These are phyloP conservation scores for Pao palembangensis DNA, from an alignment of 2,113 vertebrate genomes.

Conservation along the genomic window DNA sequence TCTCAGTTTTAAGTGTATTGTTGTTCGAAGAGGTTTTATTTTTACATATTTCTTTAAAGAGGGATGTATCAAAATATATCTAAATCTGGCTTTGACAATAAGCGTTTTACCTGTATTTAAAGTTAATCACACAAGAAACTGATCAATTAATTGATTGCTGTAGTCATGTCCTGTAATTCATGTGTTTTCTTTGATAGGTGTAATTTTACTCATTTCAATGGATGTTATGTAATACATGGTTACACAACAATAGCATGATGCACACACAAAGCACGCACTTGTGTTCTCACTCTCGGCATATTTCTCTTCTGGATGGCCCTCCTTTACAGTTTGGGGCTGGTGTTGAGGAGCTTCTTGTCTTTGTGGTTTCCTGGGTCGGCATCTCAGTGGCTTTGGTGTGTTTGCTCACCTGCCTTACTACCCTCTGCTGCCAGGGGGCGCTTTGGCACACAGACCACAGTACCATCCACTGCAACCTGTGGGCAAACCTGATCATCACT, in stretches of 20 bases:
- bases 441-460: slow-evolving; percentile 87
- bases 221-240: no score
- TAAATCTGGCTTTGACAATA: no score
- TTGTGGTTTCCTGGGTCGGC: slow-evolving; percentile 90
- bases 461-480: slow-evolving; percentile 85
- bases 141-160: no score
- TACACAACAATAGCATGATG: not conserved
- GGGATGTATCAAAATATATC: no score
- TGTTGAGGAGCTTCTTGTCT: slow-evolving; percentile 85
- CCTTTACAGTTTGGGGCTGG: slow-evolving; percentile 77
- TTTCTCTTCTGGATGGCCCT: not conserved
- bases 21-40: no score
- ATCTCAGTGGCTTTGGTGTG: slow-evolving; percentile 91
- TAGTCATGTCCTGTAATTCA: no score
- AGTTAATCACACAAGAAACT: no score
- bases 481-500: slow-evolving; percentile 82
- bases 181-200: no score
- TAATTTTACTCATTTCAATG: no score
- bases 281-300: not conserved
- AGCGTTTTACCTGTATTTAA: no score
- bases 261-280: not conserved
- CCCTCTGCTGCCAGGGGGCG: slow-evolving; percentile 90
- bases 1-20: no score
- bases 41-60: no score
- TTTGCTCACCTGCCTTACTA: slow-evolving; percentile 87